phyloP scores from a whole-genome alignment of 2,797 vertebrate species.

The Anniella stebbinsi region DNA sequence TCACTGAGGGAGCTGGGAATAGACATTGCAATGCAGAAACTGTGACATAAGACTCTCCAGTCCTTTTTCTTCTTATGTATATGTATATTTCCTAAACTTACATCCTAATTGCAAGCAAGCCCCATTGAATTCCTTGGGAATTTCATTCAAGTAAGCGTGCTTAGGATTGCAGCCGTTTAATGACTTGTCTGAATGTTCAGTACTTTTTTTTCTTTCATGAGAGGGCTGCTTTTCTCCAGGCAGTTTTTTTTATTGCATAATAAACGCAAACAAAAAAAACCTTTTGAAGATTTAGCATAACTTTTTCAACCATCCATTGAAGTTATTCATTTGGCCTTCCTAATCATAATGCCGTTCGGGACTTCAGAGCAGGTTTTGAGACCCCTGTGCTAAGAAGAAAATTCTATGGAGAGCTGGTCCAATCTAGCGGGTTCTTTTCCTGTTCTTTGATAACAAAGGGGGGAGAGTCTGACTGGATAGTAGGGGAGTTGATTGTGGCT shows the following conservation, averaged over 20 bases:
- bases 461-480: background rate
- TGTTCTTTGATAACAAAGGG: background rate
- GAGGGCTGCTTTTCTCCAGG: background rate
- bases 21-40: background rate
- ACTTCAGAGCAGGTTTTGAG: background rate
- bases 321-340: conserved; percentile 13
- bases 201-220: background rate
- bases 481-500: background rate
- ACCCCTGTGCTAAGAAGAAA: background rate
- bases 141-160: background rate
- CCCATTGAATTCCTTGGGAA: background rate
- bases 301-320: conserved; percentile 19
- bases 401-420: conserved; percentile 1
- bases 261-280: background rate
- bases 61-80: background rate
- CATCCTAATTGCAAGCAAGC: background rate
- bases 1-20: background rate
- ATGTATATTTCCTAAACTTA: background rate
- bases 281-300: conserved; percentile 13
- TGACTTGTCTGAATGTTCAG: background rate
- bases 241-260: conserved; percentile 11
- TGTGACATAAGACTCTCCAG: background rate
- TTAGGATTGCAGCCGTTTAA: background rate
- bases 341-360: conserved; percentile 10
- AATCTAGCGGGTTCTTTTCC: conserved; percentile 10